Percentiles rank a stretch among this genome's conserved stretches.
Conservation (phyloP, 2,113 vertebrate genomes). For the Chascanopsetta lugubris region DNA sequence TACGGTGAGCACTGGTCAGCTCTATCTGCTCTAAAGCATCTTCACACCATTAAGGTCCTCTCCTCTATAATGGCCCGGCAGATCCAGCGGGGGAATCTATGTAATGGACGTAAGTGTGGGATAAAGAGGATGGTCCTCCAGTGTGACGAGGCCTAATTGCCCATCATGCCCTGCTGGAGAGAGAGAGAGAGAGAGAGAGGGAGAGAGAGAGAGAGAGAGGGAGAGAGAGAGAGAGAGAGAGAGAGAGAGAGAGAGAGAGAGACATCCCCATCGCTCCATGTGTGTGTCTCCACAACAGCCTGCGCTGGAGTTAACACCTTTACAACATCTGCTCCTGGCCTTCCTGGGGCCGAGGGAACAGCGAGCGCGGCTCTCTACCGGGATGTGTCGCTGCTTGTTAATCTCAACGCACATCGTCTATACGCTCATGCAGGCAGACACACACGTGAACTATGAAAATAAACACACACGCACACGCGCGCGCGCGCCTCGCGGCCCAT, state of each 20-base stretch:
- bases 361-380: constrained; percentile 58
- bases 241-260: constrained; percentile 81
- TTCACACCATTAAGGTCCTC: constrained; percentile 65
- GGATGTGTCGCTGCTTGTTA: constrained; percentile 59
- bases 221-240: constrained; percentile 81
- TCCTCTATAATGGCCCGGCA: constrained; percentile 60
- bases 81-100: constrained; percentile 69
- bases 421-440: constrained; percentile 18
- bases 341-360: constrained; percentile 75
- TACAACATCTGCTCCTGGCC: constrained; percentile 79
- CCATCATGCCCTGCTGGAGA: constrained; percentile 71
- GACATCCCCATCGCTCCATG: constrained; percentile 76
- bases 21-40: constrained; percentile 47
- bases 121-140: constrained; percentile 72
- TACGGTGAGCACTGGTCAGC: constrained; percentile 11
- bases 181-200: constrained; percentile 81
- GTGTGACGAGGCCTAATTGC: constrained; percentile 80
- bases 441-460: constrained; percentile 23
- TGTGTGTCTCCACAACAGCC: constrained; percentile 68
- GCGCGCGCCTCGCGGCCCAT: constrained; percentile 30
- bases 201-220: constrained; percentile 81
- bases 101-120: constrained; percentile 68
- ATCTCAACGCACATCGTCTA: constrained; percentile 39
- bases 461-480: background rate
- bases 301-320: constrained; percentile 79